Evolutionary conservation across 1,140 invertebrate species (phyloP).

Genomic region (Drosophila pseudoobscura): DNA sequence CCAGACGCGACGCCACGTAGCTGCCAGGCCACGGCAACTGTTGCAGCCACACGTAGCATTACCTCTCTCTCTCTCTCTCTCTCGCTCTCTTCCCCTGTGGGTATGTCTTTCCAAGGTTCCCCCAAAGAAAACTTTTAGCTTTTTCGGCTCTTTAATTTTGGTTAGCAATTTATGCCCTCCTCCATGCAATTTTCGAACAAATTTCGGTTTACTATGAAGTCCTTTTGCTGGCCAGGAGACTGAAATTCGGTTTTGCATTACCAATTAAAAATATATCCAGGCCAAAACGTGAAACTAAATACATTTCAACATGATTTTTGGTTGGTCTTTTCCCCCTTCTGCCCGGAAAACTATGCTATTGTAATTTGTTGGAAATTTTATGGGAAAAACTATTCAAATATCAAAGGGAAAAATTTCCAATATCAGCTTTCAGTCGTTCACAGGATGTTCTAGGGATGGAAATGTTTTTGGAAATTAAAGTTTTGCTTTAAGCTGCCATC

Average conservation of each 20-base stretch:
- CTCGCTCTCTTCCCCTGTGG: neutral
- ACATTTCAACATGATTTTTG: neutral
- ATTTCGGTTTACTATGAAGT: conserved; percentile 3
- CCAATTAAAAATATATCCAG: conserved; percentile 10
- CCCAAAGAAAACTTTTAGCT: conserved; percentile 32
- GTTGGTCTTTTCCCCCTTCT: no score
- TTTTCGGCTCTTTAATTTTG: conserved; percentile 59
- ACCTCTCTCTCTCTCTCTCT: neutral
- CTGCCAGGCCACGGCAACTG: conserved; percentile 47
- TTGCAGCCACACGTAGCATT: conserved; percentile 52
- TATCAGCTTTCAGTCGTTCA: no score
- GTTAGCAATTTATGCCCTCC: conserved; percentile 46
- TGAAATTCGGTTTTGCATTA: conserved; percentile 13
- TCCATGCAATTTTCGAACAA: conserved; percentile 29
- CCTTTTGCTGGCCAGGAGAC: conserved; percentile 2
- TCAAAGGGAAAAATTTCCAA: no score
- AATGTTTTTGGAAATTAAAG: no score
- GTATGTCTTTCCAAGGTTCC: conserved; percentile 44
- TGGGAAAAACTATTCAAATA: no score
- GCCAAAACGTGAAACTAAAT: no score
- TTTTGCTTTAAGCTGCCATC: no score
- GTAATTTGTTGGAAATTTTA: no score
- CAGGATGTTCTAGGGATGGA: no score
- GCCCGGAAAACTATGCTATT: no score
- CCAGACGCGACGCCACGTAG: conserved; percentile 61